Evolutionary conservation across 2,888 invertebrate genomes (phyloP), one percentile per base, ranked within the genome.

Genomic region (Venusia cambrica): DNA sequence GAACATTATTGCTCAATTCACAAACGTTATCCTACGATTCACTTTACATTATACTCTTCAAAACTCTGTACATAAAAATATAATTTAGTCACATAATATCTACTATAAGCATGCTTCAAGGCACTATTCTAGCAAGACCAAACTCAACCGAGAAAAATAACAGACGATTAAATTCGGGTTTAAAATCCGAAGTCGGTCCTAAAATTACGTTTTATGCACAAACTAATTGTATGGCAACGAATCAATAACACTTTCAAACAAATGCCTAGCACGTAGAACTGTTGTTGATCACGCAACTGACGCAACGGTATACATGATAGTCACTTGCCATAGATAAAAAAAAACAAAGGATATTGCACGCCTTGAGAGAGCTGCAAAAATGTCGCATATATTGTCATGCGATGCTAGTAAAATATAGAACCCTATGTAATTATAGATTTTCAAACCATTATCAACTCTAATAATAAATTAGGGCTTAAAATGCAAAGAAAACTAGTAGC

Each of bases 51-150:
- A 48, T 60, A 56, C 37, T 48, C 46, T 51, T 57, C 57, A 62
- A 45, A 57, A 48, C 59, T 62, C 60, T 72, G 68, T 79, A 75
- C 80, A 76, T 66, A 80, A 80, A 77, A 79, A 79, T 81, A 78
- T 64, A 57, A 67, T 64, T 65, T 62, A 59, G 65, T 67, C 65
- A 65, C 65, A 58, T 68, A 66, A 59, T 63, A 57, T 68, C 69
- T 66, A 73, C 61, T 66, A 62, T 79, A 84, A 84, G 85, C 85
- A 83, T 84, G 81, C 84, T 66, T 84, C 76, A 87, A 87, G 85
- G 85, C 85, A 87, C 85, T 87, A 87, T 76, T 68, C 85, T 87
- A 85, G 81, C 78, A 77, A 84, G 77, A 80, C 74, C 55, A 59
- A 77, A 78, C 58, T 57, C 58, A 81, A 73, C 54, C 42, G 48